Conservation (phyloP, 1,140 invertebrate species). For the Macrosteles quadrilineatus region DNA sequence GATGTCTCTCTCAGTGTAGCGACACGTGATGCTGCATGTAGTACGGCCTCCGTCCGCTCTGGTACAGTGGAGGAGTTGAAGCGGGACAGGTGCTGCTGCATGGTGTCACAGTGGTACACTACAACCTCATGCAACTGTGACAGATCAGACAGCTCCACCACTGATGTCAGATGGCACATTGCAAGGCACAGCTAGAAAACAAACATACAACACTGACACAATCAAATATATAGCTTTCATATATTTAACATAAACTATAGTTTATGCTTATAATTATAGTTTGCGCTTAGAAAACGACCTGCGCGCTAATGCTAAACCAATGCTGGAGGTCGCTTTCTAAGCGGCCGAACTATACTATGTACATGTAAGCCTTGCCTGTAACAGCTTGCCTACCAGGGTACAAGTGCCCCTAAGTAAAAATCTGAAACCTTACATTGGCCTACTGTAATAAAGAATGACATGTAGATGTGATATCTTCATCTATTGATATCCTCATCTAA, state of each 20-base stretch:
- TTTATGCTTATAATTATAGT: too few relatives aligned
- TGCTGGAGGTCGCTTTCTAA: too few relatives aligned
- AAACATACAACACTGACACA: background rate
- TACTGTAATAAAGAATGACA: too few relatives aligned
- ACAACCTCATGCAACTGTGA: slow-evolving; percentile 2
- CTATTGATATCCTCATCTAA: too few relatives aligned
- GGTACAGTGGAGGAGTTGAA: background rate
- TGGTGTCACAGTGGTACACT: slow-evolving; percentile 4
- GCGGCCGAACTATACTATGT: too few relatives aligned
- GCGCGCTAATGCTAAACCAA: too few relatives aligned
- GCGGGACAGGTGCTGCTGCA: slow-evolving; percentile 12
- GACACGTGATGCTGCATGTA: background rate
- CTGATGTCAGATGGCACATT: slow-evolving; percentile 9
- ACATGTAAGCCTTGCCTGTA: too few relatives aligned
- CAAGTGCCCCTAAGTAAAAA: too few relatives aligned
- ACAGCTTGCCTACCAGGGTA: too few relatives aligned
- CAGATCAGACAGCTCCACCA: background rate
- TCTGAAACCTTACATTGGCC: too few relatives aligned
- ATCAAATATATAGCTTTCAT: background rate
- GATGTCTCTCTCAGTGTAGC: background rate
- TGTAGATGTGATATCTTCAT: too few relatives aligned
- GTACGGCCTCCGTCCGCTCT: slow-evolving; percentile 7
- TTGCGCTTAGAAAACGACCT: too few relatives aligned
- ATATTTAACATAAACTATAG: background rate
- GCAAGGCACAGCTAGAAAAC: slow-evolving; percentile 10